Base-by-base conservation (phyloP, 1,140 invertebrate genomes). In the Drosophila baimaii region DNA sequence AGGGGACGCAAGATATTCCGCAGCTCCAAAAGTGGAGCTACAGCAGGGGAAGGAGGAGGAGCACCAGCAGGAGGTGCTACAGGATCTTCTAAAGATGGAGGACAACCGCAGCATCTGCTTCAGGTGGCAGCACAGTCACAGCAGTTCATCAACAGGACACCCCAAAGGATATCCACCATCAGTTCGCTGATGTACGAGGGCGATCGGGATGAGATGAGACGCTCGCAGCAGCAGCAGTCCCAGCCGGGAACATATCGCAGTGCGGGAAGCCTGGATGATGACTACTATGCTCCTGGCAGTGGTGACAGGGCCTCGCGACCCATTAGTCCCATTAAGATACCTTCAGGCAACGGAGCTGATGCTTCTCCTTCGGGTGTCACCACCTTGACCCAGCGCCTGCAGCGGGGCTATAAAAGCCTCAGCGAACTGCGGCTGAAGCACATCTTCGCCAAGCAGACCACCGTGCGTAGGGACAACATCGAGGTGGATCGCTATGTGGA, bases 131-230 rank as follows among this genome's bases (percentile, higher is more conserved):
- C 66, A 5, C 79, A 77, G n/a, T 73, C 85, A 6, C 72, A 81
- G 59, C 66, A 77, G 68, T 91, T 91, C 17, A 90, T 92, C 47
- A 88, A 91, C 71, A 74, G 77, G 8, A 91, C 91, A 21, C 90
- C 91, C 5, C 72, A 78, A 19, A 73, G 82, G 31, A 92, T 91
- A 35, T 91, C 89, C 10, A 92, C 91, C 9, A 88, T 92, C 39
- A 88, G 89, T 25, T 91, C 90, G 6, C 33, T 91, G 21, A 89
- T 92, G 81, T 69, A 90, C 19, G 73, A 90, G 33, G 68, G 21
- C 8, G 65, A 68, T 2, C 51, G 12, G 9, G 43, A 33, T 8
- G 37, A 25, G 29, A 51, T 27, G 33, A 43, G 27, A 21, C 47
- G 43, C 10, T 31, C 44, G 43, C 49, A 78, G 35, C 59, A 69